These are phyloP conservation scores for Drosophila asahinai DNA, from an alignment of 1,140 invertebrate species.

Conservation along the genomic window DNA sequence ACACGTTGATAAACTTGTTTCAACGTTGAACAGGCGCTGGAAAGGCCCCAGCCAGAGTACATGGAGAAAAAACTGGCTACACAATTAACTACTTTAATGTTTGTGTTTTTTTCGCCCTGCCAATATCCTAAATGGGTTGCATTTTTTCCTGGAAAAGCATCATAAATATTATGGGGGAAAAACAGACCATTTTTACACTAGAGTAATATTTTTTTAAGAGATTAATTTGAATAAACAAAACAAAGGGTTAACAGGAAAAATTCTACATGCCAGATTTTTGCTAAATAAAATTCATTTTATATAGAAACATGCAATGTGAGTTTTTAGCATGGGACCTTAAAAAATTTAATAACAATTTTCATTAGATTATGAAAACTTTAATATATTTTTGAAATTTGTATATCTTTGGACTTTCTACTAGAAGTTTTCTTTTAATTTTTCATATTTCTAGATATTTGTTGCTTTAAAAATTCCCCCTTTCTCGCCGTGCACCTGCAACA, in stretches of 20 bases:
- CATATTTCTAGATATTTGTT: neutral
- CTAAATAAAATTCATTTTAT: no score
- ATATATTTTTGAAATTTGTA: no score
- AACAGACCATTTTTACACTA: neutral
- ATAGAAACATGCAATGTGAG: no score
- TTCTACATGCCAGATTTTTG: neutral
- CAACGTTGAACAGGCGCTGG: slow-evolving; percentile 52
- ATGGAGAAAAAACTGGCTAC: slow-evolving; percentile 12
- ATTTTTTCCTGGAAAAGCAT: neutral
- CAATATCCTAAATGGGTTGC: slow-evolving; percentile 11
- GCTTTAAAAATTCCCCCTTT: neutral
- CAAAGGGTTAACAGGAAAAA: neutral
- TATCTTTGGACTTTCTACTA: no score
- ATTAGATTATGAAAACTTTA: no score
- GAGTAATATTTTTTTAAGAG: neutral
- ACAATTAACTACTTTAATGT: neutral
- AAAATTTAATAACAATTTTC: no score
- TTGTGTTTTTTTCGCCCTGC: neutral
- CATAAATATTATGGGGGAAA: neutral
- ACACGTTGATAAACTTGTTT: slow-evolving; percentile 82
- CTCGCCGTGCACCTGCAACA: slow-evolving; percentile 27
- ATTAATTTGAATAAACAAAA: neutral
- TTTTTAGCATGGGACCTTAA: no score
- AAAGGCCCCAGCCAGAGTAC: slow-evolving; percentile 16
- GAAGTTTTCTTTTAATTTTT: neutral